A percentile compares a stretch with the other conserved stretches of the same genome.
These are phyloP conservation scores for Melanogrammus aeglefinus DNA, from an alignment of 2,797 vertebrate genomes.

Conservation along the genomic window DNA sequence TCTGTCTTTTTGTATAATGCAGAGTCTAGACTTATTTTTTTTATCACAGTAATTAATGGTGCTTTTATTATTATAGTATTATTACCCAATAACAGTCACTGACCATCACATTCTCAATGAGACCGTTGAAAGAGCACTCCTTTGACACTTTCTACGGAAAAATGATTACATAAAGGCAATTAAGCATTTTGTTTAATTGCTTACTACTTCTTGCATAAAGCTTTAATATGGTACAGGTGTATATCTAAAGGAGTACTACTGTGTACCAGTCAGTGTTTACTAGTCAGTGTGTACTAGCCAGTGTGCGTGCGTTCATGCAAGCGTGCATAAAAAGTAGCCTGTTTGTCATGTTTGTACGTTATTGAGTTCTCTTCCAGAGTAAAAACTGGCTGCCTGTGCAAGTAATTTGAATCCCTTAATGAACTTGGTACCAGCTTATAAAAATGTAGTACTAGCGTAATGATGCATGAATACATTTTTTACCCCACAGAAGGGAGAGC, in stretches of 20 bases:
- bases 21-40: not conserved
- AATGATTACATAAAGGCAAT: constrained; percentile 9
- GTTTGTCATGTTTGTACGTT: no score
- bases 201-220: constrained; percentile 6
- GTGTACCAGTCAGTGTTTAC: not conserved
- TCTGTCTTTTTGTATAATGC: not conserved
- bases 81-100: not conserved
- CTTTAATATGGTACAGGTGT: constrained; percentile 21
- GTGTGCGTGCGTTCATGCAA: not conserved
- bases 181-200: constrained; percentile 12
- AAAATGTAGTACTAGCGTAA: no score
- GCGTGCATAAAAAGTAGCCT: not conserved
- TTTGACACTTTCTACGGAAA: no score
- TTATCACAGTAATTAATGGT: not conserved
- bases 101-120: not conserved
- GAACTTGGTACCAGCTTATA: no score
- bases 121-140: not conserved
- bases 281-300: not conserved
- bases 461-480: no score
- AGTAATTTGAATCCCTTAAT: no score
- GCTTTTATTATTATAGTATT: no score
- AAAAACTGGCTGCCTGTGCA: no score
- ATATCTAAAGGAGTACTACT: constrained; percentile 8
- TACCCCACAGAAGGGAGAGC: no score
- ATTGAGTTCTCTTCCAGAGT: no score